Percentiles rank a stretch among this genome's conserved stretches.
phyloP scores from a whole-genome alignment of 92 coral and sea anemone species.

The Isaurus tuberculatus region DNA sequence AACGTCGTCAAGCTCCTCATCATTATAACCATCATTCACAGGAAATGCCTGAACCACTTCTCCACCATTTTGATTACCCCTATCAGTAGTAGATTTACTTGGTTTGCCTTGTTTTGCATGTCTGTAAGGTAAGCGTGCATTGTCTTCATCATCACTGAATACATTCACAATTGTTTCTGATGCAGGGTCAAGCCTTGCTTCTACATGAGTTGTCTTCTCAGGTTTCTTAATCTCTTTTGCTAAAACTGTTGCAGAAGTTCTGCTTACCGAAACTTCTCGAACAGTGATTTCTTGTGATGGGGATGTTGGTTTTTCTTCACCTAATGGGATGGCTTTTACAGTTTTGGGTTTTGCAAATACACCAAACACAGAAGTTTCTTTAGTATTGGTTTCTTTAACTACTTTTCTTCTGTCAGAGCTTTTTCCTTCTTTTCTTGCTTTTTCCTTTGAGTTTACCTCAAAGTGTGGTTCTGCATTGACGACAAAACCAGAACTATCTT shows the following conservation, averaged over 20 bases:
- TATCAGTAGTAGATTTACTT: conserved; percentile 22
- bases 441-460: background rate
- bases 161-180: conserved; percentile 38
- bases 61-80: conserved; percentile 29
- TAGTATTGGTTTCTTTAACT: background rate
- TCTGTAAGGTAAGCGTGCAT: conserved; percentile 29
- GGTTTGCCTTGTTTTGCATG: conserved; percentile 15
- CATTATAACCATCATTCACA: conserved; percentile 69
- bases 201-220: conserved; percentile 31
- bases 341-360: conserved; percentile 27
- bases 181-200: conserved; percentile 45
- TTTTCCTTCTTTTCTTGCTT: background rate
- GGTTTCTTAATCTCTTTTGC: conserved; percentile 34
- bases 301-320: background rate
- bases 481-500: background rate
- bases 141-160: conserved; percentile 36
- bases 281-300: conserved; percentile 34
- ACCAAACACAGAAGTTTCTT: conserved; percentile 22
- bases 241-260: background rate
- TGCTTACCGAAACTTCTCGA: conserved; percentile 17
- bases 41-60: conserved; percentile 60
- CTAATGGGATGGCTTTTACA: conserved; percentile 24
- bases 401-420: background rate
- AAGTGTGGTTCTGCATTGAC: background rate
- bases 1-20: conserved; percentile 84